Evolutionary conservation across 2,113 vertebrate species (phyloP).

Genomic region (Micronycteris hirsuta): DNA sequence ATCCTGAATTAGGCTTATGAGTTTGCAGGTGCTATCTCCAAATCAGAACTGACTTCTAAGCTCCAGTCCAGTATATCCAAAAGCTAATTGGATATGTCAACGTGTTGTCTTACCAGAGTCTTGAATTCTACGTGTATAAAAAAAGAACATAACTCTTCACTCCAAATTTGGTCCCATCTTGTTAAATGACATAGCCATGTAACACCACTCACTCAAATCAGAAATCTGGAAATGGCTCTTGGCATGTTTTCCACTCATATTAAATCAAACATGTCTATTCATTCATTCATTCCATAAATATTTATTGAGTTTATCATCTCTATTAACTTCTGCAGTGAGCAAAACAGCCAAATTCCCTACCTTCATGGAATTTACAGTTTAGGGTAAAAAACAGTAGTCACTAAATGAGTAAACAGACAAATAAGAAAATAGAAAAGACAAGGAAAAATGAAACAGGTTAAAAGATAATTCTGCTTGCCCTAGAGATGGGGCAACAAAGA

Average conservation of each 20-base stretch:
- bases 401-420: neutral
- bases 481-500: neutral
- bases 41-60: neutral
- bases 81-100: neutral
- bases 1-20: neutral
- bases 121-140: neutral
- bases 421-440: neutral
- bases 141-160: neutral
- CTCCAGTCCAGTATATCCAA: neutral
- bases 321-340: neutral
- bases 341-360: neutral
- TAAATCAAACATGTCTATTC: neutral
- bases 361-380: neutral
- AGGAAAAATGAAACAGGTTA: neutral
- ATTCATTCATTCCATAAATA: neutral
- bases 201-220: neutral
- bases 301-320: neutral
- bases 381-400: neutral
- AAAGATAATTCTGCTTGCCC: neutral
- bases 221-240: neutral
- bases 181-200: neutral
- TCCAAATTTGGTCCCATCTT: neutral
- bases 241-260: neutral
- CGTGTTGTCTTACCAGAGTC: neutral
- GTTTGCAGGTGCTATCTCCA: neutral